Conservation (phyloP, 1,140 invertebrate genomes). For the Penaeus vannamei region DNA sequence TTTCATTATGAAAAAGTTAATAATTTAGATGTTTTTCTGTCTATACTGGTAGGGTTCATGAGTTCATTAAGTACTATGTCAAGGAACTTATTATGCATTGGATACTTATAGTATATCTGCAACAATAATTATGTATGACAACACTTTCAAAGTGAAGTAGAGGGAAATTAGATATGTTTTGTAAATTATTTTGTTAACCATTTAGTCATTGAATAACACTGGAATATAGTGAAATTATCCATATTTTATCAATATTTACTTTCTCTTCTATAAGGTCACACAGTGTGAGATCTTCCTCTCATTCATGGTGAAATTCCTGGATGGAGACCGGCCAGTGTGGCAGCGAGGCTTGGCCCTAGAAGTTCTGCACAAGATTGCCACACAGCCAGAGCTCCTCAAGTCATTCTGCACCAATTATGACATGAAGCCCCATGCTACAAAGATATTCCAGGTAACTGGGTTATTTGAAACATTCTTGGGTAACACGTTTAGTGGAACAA, state of each 20-base stretch:
- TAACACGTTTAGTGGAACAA: background rate
- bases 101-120: too few relatives aligned
- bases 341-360: conserved; percentile 94
- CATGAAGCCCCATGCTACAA: conserved; percentile 91
- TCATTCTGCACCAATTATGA: conserved; percentile 91
- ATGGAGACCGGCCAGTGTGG: conserved; percentile 96
- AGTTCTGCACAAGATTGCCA: conserved; percentile 94
- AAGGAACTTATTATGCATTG: too few relatives aligned
- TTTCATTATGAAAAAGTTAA: too few relatives aligned
- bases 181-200: too few relatives aligned
- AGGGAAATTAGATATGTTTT: too few relatives aligned
- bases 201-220: too few relatives aligned
- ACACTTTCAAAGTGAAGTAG: too few relatives aligned
- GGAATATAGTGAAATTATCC: too few relatives aligned
- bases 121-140: too few relatives aligned
- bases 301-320: conserved; percentile 96
- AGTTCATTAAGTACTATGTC: too few relatives aligned
- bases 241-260: background rate
- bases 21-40: too few relatives aligned
- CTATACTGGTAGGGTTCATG: too few relatives aligned
- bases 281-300: conserved; percentile 99
- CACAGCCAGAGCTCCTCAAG: conserved; percentile 88
- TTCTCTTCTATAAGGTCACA: conserved; percentile 78
- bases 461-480: background rate
- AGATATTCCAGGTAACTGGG: conserved; percentile 77